These are phyloP conservation scores for Struthidea cinerea DNA, from an alignment of 2,113 vertebrate species.

Conservation along the genomic window DNA sequence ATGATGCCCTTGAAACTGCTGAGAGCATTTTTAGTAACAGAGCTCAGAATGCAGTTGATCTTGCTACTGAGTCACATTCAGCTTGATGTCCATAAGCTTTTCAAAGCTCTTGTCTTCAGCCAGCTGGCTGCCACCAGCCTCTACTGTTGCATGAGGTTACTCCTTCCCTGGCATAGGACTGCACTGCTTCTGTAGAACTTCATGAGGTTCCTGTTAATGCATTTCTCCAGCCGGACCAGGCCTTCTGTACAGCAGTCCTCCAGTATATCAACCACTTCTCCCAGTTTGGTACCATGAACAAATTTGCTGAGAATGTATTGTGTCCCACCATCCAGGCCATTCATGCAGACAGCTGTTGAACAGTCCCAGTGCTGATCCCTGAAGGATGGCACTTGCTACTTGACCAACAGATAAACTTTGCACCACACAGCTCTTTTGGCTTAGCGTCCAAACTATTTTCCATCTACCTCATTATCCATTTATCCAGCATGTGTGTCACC, in stretches of 20 bases:
- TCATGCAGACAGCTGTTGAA: neutral
- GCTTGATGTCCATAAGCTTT: neutral
- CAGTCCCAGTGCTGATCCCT: rapidly evolving
- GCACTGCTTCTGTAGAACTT: neutral
- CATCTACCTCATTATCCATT: neutral
- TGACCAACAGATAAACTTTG: neutral
- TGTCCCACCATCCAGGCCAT: neutral
- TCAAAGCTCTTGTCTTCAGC: neutral
- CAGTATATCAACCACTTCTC: neutral
- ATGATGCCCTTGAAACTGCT: neutral
- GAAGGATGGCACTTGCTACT: neutral
- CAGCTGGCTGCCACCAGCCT: neutral
- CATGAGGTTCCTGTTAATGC: neutral
- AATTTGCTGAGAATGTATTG: neutral
- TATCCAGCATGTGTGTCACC: neutral
- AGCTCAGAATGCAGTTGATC: neutral
- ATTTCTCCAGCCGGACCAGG: neutral
- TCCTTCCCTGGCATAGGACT: neutral
- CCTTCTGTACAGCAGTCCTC: neutral
- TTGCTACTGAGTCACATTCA: neutral
- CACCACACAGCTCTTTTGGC: neutral
- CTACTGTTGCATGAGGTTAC: neutral
- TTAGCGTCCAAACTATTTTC: neutral
- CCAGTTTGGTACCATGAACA: neutral
- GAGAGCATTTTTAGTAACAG: neutral